Conservation (phyloP, 2,113 vertebrate species). For the Xyrauchen texanus region DNA sequence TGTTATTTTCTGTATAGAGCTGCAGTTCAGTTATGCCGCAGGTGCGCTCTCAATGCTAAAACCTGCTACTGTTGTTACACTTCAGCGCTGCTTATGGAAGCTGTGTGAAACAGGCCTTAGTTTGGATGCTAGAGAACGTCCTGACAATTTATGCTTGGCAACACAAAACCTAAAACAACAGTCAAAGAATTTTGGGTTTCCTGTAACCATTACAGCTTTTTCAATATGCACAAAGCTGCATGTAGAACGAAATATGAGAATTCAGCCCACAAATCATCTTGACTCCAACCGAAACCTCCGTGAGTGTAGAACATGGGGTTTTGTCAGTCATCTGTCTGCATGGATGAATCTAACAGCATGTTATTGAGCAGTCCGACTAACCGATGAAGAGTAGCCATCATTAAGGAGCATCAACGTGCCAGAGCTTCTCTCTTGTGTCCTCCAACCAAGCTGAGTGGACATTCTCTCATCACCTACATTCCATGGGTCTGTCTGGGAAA, state of each 20-base stretch:
- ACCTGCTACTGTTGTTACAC: too few relatives aligned
- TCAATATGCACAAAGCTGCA: conserved; percentile 39
- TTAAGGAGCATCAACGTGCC: conserved; percentile 42
- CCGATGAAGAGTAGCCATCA: conserved; percentile 50
- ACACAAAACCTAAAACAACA: conserved; percentile 46
- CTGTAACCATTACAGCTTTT: conserved; percentile 47
- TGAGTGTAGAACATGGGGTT: conserved; percentile 41
- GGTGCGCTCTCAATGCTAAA: too few relatives aligned
- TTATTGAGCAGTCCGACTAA: conserved; percentile 45
- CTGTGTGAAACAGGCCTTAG: neutral
- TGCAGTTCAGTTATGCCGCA: too few relatives aligned
- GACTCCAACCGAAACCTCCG: conserved; percentile 39
- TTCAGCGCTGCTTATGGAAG: neutral
- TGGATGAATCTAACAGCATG: conserved; percentile 43
- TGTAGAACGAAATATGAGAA: conserved; percentile 31
- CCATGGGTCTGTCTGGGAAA: conserved; percentile 86
- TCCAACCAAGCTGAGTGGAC: conserved; percentile 51
- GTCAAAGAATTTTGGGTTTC: conserved; percentile 47
- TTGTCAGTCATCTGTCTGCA: conserved; percentile 50
- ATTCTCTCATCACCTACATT: conserved; percentile 96
- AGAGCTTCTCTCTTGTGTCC: conserved; percentile 53
- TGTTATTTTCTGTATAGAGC: too few relatives aligned
- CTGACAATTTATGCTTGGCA: conserved; percentile 35
- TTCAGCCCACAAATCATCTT: conserved; percentile 40
- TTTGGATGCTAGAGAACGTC: conserved; percentile 16